phyloP scores from a whole-genome alignment of 2,888 invertebrate genomes.

The Monopis laevigella region DNA sequence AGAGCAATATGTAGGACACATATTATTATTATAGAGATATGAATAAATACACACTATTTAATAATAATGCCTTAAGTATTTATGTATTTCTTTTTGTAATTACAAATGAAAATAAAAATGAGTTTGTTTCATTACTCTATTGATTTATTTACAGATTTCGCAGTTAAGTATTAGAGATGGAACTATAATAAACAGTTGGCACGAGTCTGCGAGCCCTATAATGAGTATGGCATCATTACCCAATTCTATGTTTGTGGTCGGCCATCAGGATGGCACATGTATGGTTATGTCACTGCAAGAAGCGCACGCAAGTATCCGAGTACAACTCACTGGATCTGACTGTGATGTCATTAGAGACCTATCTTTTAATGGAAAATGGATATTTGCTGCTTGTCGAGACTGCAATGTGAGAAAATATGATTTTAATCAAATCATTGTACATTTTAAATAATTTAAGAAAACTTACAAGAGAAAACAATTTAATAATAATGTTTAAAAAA shows the following conservation, averaged over 20 bases:
- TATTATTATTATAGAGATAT: too few species aligned
- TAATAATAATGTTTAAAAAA: too few species aligned
- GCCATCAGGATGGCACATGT: constrained; percentile 73
- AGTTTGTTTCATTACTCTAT: too few species aligned
- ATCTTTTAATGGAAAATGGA: constrained; percentile 64
- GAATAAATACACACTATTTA: too few species aligned
- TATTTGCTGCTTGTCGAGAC: constrained; percentile 73
- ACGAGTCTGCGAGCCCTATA: constrained; percentile 68
- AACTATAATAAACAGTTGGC: constrained; percentile 37
- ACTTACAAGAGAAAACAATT: too few species aligned
- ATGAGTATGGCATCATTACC: constrained; percentile 54
- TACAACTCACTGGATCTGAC: constrained; percentile 75
- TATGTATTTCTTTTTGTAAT: too few species aligned
- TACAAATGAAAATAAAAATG: too few species aligned
- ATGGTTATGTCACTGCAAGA: constrained; percentile 55
- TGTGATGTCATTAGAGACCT: constrained; percentile 75
- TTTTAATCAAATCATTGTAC: constrained; percentile 53
- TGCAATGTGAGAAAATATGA: constrained; percentile 71
- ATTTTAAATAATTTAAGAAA: constrained; percentile 60
- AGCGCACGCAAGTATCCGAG: constrained; percentile 31
- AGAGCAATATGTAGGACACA: too few species aligned
- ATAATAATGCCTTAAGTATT: too few species aligned
- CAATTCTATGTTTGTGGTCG: constrained; percentile 60
- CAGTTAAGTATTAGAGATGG: constrained; percentile 39
- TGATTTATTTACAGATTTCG: constrained; percentile 40